Percentiles rank a stretch among this genome's conserved stretches.
Conservation (phyloP, 2,113 vertebrate species). For the Stigmatopora argus region DNA sequence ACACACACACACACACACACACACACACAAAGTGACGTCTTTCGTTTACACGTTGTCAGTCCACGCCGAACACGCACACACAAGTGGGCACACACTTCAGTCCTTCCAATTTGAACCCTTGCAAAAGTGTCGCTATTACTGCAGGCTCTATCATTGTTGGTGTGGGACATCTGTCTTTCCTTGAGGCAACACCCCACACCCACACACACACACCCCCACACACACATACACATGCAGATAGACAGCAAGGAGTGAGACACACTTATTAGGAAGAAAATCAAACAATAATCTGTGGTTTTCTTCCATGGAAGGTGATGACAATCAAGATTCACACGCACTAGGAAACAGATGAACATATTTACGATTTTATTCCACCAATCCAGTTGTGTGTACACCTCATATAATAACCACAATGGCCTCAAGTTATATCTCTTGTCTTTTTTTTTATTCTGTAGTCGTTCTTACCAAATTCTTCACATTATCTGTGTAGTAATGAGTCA, state of each 20-base stretch:
- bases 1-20: conserved; percentile 34
- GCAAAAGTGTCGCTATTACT: conserved; percentile 55
- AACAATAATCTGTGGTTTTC: background rate
- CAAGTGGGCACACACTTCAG: conserved; percentile 25
- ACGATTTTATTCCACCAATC: background rate
- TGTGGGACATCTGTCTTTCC: conserved; percentile 65
- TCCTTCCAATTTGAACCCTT: conserved; percentile 32
- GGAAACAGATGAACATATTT: background rate
- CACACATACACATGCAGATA: conserved; percentile 16
- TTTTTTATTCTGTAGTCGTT: background rate
- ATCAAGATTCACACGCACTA: conserved; percentile 3
- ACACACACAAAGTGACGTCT: conserved; percentile 22
- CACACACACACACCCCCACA: conserved; percentile 2
- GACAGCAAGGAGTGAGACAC: conserved; percentile 27
- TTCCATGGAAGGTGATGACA: background rate
- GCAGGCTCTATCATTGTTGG: conserved; percentile 56
- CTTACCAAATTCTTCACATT: background rate
- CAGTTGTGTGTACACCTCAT: background rate
- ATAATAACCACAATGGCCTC: no score
- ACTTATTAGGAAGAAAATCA: background rate
- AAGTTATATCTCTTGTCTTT: background rate
- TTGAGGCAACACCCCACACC: conserved; percentile 44
- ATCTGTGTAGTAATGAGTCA: no score
- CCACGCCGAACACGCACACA: conserved; percentile 55
- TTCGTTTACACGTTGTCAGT: conserved; percentile 37